Percentiles rank a stretch among this genome's conserved stretches.
These are phyloP conservation scores for Artibeus jamaicensis DNA, from an alignment of 2,797 vertebrate species.

Conservation along the genomic window DNA sequence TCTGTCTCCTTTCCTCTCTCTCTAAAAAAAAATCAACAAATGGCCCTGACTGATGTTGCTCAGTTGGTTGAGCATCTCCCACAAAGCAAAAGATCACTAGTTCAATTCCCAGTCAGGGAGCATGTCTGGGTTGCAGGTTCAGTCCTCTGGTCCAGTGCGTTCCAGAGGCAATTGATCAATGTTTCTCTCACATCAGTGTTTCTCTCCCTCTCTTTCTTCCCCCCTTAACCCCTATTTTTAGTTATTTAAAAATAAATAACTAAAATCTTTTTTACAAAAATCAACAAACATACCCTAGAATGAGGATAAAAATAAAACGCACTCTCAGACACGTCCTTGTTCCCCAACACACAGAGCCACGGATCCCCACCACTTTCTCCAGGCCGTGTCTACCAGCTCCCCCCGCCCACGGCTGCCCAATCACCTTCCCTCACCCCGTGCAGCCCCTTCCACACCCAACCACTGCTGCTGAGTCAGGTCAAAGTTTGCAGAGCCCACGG, in stretches of 20 bases:
- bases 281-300: no score
- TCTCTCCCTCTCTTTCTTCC: no score
- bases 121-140: background rate
- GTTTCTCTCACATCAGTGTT: no score
- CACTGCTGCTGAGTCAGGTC: rapidly evolving
- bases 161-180: no score
- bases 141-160: background rate
- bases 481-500: background rate
- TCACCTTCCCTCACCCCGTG: background rate
- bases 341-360: background rate
- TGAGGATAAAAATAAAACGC: background rate
- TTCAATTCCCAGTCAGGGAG: background rate
- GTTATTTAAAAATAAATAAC: no score
- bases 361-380: background rate
- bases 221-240: no score
- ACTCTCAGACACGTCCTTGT: background rate
- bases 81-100: background rate
- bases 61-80: background rate
- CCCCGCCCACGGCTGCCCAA: background rate
- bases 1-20: no score
- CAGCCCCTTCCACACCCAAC: background rate
- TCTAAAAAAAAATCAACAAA: background rate
- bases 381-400: no score
- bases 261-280: no score
- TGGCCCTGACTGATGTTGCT: background rate